These are phyloP conservation scores for Rhea pennata DNA, from an alignment of 2,113 vertebrate genomes.

Conservation along the genomic window DNA sequence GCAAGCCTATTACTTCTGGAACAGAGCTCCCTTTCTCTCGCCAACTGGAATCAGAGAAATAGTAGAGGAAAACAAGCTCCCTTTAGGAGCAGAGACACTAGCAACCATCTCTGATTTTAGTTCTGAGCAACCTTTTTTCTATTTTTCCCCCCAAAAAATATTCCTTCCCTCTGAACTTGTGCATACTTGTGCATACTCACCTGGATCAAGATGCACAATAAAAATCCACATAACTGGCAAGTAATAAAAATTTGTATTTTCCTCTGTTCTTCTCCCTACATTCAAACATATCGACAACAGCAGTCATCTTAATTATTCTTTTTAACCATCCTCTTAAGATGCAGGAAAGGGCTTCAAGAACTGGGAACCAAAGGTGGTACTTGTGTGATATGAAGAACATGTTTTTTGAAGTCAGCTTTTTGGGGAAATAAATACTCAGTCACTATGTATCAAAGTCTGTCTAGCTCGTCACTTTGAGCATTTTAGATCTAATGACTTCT, in stretches of 20 bases:
- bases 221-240: neutral
- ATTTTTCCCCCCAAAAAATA: no score
- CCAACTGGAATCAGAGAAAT: neutral
- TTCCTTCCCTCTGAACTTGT: neutral
- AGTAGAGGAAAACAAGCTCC: neutral
- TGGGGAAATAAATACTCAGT: neutral
- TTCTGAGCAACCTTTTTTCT: neutral
- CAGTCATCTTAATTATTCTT: neutral
- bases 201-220: neutral
- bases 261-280: neutral
- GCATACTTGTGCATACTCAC: neutral
- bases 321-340: neutral
- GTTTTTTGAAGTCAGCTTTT: neutral
- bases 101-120: neutral
- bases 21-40: neutral
- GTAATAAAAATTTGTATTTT: neutral
- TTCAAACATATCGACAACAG: neutral
- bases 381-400: accelerated
- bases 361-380: accelerated
- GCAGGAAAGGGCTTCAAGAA: neutral
- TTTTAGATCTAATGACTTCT: neutral
- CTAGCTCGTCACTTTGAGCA: neutral
- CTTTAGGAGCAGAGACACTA: neutral
- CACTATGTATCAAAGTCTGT: neutral
- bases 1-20: neutral